Evolutionary conservation across 1,140 invertebrate genomes (phyloP).

Genomic region (Drosophila asahinai): DNA sequence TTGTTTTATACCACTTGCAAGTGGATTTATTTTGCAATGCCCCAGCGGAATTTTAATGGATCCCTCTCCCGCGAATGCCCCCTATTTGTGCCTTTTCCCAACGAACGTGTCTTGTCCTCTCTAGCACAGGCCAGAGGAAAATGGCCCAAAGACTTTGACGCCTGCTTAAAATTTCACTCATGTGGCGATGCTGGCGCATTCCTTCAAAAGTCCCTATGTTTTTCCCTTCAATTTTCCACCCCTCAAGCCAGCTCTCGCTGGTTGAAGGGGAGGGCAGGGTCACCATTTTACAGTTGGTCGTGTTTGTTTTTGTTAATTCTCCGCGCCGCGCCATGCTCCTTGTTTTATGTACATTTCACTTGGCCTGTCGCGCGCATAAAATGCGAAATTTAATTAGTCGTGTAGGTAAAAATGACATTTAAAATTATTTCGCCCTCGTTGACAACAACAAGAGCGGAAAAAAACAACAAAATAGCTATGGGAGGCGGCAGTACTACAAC

Average conservation of each 20-base stretch:
- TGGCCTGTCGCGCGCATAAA: constrained; percentile 66
- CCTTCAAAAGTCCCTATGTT: constrained; percentile 16
- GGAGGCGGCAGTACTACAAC: background rate
- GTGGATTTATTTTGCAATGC: constrained; percentile 83
- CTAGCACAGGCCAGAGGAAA: constrained; percentile 35
- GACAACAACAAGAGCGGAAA: constrained; percentile 18
- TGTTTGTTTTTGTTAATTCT: constrained; percentile 80
- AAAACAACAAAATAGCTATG: background rate
- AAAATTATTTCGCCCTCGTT: constrained; percentile 58
- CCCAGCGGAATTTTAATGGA: constrained; percentile 79
- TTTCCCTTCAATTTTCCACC: constrained; percentile 9
- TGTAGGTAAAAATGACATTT: constrained; percentile 78
- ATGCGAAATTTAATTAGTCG: constrained; percentile 80
- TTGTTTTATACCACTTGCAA: constrained; percentile 73
- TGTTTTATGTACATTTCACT: constrained; percentile 76
- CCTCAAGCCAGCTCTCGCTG: background rate
- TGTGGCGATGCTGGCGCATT: constrained; percentile 57
- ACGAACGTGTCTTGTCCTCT: constrained; percentile 66
- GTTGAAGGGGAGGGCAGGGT: constrained; percentile 8
- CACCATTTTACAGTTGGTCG: constrained; percentile 67
- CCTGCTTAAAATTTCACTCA: constrained; percentile 80
- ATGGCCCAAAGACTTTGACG: constrained; percentile 64
- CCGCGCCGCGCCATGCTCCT: constrained; percentile 28
- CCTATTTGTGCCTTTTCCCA: constrained; percentile 4
- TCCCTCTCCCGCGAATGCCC: constrained; percentile 24